Conservation (phyloP, 2,888 invertebrate genomes). For the Stenotaenia linearis region DNA sequence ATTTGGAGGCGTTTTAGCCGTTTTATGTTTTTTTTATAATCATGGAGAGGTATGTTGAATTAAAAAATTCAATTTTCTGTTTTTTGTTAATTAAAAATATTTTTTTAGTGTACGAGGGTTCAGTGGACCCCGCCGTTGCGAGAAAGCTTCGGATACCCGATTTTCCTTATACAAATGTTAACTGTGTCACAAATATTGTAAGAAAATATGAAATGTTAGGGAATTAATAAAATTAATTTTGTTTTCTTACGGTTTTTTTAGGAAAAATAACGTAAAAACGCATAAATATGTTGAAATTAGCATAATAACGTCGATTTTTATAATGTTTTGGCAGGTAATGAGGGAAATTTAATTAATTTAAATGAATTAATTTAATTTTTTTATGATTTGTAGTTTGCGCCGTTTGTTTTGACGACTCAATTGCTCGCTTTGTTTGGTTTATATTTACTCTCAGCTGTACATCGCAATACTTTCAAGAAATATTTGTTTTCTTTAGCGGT, state of each 20-base stretch:
- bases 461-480: constrained; percentile 43
- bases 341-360: not conserved
- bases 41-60: constrained; percentile 60
- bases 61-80: not conserved
- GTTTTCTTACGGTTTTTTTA: not conserved
- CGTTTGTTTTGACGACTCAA: constrained; percentile 74
- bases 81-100: not conserved
- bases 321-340: constrained; percentile 54
- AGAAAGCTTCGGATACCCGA: constrained; percentile 79
- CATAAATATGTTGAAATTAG: constrained; percentile 31
- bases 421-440: constrained; percentile 64
- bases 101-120: constrained; percentile 60
- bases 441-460: constrained; percentile 46
- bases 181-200: constrained; percentile 55
- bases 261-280: not conserved
- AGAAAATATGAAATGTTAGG: constrained; percentile 32
- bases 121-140: constrained; percentile 80
- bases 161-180: constrained; percentile 68
- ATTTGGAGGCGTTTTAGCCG: constrained; percentile 66
- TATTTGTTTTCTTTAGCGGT: constrained; percentile 51
- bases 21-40: constrained; percentile 69
- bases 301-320: constrained; percentile 45
- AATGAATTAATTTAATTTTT: constrained; percentile 43
- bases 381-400: constrained; percentile 72
- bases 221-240: not conserved